Conservation (phyloP, 2,797 vertebrate genomes). For the Zenarchopterus dispar region DNA sequence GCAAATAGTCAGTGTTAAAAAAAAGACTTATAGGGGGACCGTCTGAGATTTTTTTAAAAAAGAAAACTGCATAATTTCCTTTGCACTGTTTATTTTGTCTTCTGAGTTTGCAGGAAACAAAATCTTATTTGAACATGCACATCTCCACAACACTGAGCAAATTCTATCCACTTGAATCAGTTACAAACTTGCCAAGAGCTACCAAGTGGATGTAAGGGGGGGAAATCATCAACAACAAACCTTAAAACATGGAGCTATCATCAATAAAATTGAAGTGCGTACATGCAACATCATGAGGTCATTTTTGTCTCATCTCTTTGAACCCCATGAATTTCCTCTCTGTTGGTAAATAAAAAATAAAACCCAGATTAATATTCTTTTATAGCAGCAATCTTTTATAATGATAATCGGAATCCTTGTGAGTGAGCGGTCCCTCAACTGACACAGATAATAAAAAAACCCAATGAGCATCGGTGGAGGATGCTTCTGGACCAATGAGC, state of each 20-base stretch:
- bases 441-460: constrained; percentile 30
- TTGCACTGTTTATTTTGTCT: no score
- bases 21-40: no score
- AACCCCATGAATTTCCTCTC: constrained; percentile 6
- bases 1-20: no score
- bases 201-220: neutral
- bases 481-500: constrained; percentile 73
- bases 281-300: constrained; percentile 1
- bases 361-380: constrained; percentile 3
- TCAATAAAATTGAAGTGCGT: neutral
- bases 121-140: no score
- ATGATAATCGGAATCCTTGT: constrained; percentile 13
- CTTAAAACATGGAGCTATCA: neutral
- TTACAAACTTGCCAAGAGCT: no score
- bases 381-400: constrained; percentile 17
- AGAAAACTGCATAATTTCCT: no score
- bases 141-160: no score
- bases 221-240: neutral
- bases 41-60: no score
- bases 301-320: constrained; percentile 8
- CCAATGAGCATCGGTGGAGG: constrained; percentile 56
- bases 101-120: no score
- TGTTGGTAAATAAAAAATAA: constrained; percentile 31
- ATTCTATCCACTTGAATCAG: no score
- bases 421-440: constrained; percentile 41